Base-by-base conservation (phyloP, 2,888 invertebrate genomes). In the Stenchaetothrips biformis region DNA sequence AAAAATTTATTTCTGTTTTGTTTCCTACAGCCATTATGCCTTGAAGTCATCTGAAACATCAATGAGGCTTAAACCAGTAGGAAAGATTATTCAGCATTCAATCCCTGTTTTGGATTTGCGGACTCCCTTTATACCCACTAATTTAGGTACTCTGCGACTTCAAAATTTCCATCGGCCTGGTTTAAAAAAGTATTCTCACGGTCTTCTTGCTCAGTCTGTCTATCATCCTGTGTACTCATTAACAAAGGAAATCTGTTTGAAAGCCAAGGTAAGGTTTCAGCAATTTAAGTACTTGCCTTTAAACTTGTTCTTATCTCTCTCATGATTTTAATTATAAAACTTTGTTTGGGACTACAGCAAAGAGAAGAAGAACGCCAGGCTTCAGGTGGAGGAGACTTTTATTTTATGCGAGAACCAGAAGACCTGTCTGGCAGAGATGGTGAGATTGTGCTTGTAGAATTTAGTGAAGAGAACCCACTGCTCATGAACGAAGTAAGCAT, bases 301-400 rank as follows among this genome's bases (percentile, higher is more conserved):
- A 49, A 67, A 81, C 82, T 81, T 48, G 7, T 82, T 82, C 82
- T 7, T 7, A 8, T 67, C 2, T 21, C 21, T 7, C 9, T 67
- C 21, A 9, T 9, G 9, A 9, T 21, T 21, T 7, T 21, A 67
- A 74, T 25, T 25, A 25, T 25, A 8, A 0, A 21, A 25, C 8
- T 25, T 37, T 37, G 37, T 2, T 74, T 74, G 25, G 11, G 6
- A 25, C 84, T 84, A 49, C 84, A 95, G 92, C 92, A 94, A 90
- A 90, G 99, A 79, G 98, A 99, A 86, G 92, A 94, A 79, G 98
- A 99, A 86, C 90, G 98, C 82, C 91, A 95, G 84, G 97, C 97
- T 0, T 97, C 97, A 0, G 99, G 99, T 25, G 99, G 99, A 81
- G 99, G 99, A 1, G 99, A 99, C 86, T 97, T 99, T 7, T 99